Evolutionary conservation across 2,113 vertebrate genomes (phyloP).

Genomic region (Lichenostomus cassidix): DNA sequence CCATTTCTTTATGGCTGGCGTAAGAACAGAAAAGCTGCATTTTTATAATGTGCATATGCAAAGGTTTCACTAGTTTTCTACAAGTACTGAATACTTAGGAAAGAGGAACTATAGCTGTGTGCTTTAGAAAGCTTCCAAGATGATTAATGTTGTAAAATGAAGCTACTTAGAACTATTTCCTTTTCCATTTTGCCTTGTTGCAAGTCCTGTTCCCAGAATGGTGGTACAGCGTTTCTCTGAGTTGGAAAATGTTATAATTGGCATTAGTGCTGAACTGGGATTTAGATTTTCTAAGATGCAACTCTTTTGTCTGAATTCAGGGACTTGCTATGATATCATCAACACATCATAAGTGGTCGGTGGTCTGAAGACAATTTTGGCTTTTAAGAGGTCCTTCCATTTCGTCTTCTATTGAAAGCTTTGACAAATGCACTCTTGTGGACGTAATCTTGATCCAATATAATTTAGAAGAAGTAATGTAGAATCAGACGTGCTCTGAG

Average conservation of each 20-base stretch:
- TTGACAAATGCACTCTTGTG: not conserved
- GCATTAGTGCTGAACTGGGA: not conserved
- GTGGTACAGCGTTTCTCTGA: not conserved
- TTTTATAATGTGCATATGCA: not conserved
- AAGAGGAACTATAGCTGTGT: not conserved
- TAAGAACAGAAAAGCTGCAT: not conserved
- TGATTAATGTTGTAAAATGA: not conserved
- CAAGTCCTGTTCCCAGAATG: not conserved
- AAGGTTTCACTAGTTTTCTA: not conserved
- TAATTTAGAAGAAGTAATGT: not conserved
- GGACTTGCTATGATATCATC: not conserved
- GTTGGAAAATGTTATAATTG: not conserved
- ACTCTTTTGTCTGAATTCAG: not conserved
- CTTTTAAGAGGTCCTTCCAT: not conserved
- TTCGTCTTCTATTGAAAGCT: not conserved
- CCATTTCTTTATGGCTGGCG: not conserved
- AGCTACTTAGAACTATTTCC: not conserved
- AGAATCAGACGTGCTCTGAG: not conserved
- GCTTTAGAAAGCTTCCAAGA: not conserved
- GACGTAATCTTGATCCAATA: not conserved
- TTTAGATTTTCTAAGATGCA: not conserved
- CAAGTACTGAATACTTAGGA: not conserved
- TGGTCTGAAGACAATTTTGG: not conserved
- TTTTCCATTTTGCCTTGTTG: not conserved
- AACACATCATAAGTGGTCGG: not conserved